Evolutionary conservation across 2,797 vertebrate species (phyloP).

Genomic region (Novumbra hubbsi): DNA sequence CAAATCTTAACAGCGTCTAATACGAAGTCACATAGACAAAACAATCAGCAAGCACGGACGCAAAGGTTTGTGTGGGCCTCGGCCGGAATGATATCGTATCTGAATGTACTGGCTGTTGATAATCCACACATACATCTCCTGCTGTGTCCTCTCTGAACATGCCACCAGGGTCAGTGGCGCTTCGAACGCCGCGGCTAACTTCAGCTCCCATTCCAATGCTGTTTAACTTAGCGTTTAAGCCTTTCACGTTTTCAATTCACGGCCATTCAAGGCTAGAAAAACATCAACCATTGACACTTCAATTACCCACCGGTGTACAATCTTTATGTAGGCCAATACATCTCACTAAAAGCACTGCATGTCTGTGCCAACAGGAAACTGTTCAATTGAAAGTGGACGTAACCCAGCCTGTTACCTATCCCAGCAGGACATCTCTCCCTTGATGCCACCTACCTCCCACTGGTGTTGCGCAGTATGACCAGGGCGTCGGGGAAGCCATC

Average conservation of each 20-base stretch:
- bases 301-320: background rate
- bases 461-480: constrained; percentile 85
- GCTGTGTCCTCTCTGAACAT: background rate
- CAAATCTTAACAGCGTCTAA: background rate
- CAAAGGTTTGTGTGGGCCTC: constrained; percentile 39
- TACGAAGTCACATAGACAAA: background rate
- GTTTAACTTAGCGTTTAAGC: background rate
- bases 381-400: background rate
- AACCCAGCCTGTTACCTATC: background rate
- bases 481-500: constrained; percentile 98
- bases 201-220: background rate
- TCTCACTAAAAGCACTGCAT: background rate
- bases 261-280: background rate
- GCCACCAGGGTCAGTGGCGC: constrained; percentile 1
- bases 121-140: constrained; percentile 57
- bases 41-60: constrained; percentile 60
- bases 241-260: background rate
- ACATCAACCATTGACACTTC: background rate
- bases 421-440: background rate
- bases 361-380: background rate
- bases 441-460: constrained; percentile 23
- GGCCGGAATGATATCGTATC: constrained; percentile 60
- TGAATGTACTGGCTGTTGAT: constrained; percentile 54
- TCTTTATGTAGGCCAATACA: background rate
- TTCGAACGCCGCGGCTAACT: constrained; percentile 5